phyloP scores from a whole-genome alignment of 2,113 vertebrate species.

The rat (Rattus norvegicus) region DNA sequence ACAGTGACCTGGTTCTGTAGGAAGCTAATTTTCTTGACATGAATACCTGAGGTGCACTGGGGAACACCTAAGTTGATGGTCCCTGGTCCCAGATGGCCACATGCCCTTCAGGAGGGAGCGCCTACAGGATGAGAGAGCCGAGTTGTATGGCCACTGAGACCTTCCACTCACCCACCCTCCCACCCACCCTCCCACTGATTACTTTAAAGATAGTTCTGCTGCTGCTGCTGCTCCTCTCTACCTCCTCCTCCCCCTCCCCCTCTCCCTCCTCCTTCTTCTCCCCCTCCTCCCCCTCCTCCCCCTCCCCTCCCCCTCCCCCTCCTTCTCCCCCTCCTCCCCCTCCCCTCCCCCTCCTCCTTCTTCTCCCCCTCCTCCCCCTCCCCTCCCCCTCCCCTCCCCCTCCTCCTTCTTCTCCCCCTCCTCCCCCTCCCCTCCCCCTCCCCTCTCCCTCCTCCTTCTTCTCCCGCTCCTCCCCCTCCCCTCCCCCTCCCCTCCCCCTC shows the following conservation, averaged over 20 bases:
- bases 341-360: no score
- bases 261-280: no score
- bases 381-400: no score
- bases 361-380: no score
- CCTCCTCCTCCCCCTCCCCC: neutral
- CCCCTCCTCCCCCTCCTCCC: no score
- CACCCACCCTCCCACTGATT: neutral
- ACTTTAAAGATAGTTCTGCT: neutral
- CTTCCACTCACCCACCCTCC: neutral
- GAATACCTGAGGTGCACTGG: neutral
- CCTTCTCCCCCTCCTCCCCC: no score
- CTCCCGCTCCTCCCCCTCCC: no score
- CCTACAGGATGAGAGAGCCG: neutral
- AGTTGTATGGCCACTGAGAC: neutral
- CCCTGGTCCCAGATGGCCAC: neutral
- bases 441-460: no score
- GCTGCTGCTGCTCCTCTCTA: no score
- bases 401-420: no score
- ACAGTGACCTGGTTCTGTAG: slow-evolving; percentile 9
- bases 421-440: no score
- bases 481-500: neutral
- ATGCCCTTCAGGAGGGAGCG: neutral
- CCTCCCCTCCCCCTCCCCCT: no score
- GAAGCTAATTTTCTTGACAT: neutral
- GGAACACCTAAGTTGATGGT: neutral